Evolutionary conservation across 2,113 vertebrate genomes (phyloP).

Genomic region (Hippocampus mohnikei): DNA sequence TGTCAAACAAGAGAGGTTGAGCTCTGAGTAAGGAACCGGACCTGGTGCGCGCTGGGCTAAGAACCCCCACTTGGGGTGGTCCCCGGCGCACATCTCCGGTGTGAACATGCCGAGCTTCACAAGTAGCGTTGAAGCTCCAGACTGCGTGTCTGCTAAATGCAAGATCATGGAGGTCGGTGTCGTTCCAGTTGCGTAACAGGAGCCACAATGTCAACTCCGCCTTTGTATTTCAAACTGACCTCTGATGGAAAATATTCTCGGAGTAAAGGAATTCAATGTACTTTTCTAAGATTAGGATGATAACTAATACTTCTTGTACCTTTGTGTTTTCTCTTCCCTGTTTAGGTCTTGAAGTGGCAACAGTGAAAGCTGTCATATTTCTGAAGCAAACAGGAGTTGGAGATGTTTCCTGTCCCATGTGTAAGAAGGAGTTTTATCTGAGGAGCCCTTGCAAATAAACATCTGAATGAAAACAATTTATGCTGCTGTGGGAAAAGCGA

Average conservation of each 20-base stretch:
- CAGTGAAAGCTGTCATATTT: background rate
- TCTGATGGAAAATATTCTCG: background rate
- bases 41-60: too few relatives aligned
- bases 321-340: background rate
- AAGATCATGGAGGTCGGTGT: background rate
- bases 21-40: too few relatives aligned
- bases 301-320: background rate
- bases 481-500: constrained; percentile 3
- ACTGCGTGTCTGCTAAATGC: background rate
- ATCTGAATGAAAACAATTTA: constrained; percentile 4
- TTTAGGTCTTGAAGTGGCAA: background rate
- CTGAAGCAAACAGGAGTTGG: background rate
- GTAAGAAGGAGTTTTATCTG: background rate
- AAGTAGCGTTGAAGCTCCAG: background rate
- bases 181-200: background rate
- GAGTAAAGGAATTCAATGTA: background rate
- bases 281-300: background rate
- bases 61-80: too few relatives aligned
- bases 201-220: background rate
- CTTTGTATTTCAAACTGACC: background rate
- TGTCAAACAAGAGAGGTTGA: too few relatives aligned
- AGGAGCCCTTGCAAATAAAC: constrained; percentile 6
- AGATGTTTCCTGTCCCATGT: background rate
- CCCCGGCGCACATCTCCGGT: background rate
- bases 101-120: background rate